phyloP scores from a whole-genome alignment of 1,140 invertebrate species.

The Leptinotarsa undecemlineata region DNA sequence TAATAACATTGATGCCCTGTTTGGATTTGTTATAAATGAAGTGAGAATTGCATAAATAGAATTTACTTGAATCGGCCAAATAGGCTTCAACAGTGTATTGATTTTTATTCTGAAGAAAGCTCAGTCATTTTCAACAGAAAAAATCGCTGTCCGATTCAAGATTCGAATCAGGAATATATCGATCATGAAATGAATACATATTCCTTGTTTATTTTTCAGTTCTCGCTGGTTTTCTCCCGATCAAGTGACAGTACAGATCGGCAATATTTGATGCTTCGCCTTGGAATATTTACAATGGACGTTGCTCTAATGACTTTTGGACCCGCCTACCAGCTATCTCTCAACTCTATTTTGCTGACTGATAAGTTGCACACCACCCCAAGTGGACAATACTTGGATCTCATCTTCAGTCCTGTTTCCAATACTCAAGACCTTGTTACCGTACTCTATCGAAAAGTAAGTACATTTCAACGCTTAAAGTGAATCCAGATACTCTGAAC shows the following conservation, averaged over 20 bases:
- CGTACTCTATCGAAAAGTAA: conserved; percentile 76
- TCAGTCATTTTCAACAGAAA: too few relatives aligned
- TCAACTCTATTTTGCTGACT: conserved; percentile 73
- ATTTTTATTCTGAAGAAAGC: too few relatives aligned
- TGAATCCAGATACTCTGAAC: too few relatives aligned
- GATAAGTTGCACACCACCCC: conserved; percentile 78
- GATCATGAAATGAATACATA: not conserved
- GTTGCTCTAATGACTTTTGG: conserved; percentile 79
- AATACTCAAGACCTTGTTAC: conserved; percentile 67
- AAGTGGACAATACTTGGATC: conserved; percentile 77
- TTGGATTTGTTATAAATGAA: conserved; percentile 75
- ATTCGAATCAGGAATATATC: not conserved
- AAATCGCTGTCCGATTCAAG: too few relatives aligned
- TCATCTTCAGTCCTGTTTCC: conserved; percentile 65
- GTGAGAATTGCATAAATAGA: conserved; percentile 45
- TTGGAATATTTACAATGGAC: conserved; percentile 73
- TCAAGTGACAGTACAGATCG: conserved; percentile 69
- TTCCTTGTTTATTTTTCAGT: conserved; percentile 35
- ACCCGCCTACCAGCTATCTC: conserved; percentile 73
- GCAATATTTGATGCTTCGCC: conserved; percentile 75
- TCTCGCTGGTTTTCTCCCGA: conserved; percentile 57
- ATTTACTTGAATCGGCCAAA: too few relatives aligned
- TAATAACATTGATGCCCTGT: conserved; percentile 73
- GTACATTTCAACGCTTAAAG: not conserved
- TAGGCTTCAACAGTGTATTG: too few relatives aligned